Percentiles rank a stretch among this genome's conserved stretches.
Evolutionary conservation across 2,888 invertebrate species (phyloP).

Genomic region (Apotomis betuletana): DNA sequence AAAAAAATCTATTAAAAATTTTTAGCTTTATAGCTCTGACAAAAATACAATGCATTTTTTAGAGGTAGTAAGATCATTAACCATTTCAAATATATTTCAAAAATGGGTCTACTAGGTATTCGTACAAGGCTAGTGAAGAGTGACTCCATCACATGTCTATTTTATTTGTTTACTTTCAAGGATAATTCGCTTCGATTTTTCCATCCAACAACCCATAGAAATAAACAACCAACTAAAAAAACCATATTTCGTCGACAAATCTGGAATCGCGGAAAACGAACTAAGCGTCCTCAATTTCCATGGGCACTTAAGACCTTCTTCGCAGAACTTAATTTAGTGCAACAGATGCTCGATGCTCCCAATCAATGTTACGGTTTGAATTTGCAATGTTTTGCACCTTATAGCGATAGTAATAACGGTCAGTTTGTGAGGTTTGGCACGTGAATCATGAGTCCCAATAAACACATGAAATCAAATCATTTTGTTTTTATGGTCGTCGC

Average conservation of each 20-base stretch:
- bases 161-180: slow-evolving; percentile 5
- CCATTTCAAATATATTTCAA: too few species aligned
- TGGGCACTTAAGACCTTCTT: neutral
- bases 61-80: too few species aligned
- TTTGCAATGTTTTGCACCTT: slow-evolving; percentile 10
- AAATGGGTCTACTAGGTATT: neutral
- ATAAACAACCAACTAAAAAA: slow-evolving; percentile 14
- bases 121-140: neutral
- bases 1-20: too few species aligned
- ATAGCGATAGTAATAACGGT: neutral
- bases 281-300: neutral
- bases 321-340: neutral
- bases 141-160: neutral
- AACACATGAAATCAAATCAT: slow-evolving; percentile 58
- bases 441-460: slow-evolving; percentile 47
- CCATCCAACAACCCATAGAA: slow-evolving; percentile 2
- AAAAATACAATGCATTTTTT: too few species aligned
- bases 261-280: neutral
- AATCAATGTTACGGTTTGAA: neutral
- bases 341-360: slow-evolving; percentile 39
- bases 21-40: too few species aligned
- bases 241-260: slow-evolving; percentile 23
- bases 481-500: slow-evolving; percentile 58
- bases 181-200: slow-evolving; percentile 8
- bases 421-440: slow-evolving; percentile 18